Percentiles rank a stretch among this genome's conserved stretches.
These are phyloP conservation scores for Siderastrea siderea DNA, from an alignment of 92 coral and sea anemone species.

Conservation along the genomic window DNA sequence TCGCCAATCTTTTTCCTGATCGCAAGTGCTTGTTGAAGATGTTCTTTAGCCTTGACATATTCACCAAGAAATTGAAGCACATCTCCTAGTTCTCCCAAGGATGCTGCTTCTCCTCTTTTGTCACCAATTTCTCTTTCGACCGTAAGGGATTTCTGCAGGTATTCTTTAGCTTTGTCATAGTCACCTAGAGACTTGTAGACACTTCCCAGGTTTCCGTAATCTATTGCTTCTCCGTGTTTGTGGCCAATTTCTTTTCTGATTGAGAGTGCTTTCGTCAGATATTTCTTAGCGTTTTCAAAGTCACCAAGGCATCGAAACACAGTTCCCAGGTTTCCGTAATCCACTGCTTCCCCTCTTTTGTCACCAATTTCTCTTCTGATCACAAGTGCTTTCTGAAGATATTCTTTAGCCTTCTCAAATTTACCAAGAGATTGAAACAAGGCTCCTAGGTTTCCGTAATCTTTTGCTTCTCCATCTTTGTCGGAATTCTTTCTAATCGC, in stretches of 20 bases:
- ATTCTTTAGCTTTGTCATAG: background rate
- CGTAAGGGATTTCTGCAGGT: background rate
- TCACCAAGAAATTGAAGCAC: background rate
- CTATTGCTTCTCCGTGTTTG: background rate
- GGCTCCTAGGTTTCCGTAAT: background rate
- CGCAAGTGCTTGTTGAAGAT: background rate
- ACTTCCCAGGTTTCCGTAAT: background rate
- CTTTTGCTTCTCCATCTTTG: background rate
- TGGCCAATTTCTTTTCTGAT: background rate
- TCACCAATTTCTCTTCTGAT: no score
- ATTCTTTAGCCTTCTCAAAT: no score
- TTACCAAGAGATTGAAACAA: no score
- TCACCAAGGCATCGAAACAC: background rate
- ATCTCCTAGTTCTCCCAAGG: background rate
- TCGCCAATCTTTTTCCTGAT: conserved; percentile 25
- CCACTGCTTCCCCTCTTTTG: no score
- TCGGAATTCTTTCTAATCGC: no score
- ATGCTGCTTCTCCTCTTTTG: background rate
- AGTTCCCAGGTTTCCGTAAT: no score
- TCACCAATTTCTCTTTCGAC: background rate
- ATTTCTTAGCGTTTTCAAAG: background rate
- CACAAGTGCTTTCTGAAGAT: no score
- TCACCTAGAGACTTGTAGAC: background rate
- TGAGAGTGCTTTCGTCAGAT: background rate
- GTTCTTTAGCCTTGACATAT: background rate